Conservation (phyloP, 2,113 vertebrate genomes). For the Prolemur simus region DNA sequence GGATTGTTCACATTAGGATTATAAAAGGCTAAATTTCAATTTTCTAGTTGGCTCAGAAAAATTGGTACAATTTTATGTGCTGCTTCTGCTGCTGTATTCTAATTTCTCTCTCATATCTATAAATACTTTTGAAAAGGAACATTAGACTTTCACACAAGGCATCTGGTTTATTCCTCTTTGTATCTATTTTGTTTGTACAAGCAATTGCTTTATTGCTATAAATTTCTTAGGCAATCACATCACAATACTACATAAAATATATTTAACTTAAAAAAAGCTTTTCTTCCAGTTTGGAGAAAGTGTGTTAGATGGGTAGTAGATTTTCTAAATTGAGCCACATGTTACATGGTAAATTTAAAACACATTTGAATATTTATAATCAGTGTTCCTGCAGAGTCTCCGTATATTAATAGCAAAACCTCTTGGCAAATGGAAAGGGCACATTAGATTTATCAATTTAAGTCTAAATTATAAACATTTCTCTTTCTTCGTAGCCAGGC, state of each 20-base stretch:
- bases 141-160: conserved; percentile 19
- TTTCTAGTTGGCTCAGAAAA: conserved; percentile 15
- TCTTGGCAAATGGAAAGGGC: neutral
- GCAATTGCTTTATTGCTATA: neutral
- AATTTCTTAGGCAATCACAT: conserved; percentile 45
- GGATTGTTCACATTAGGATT: neutral
- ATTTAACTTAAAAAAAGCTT: conserved; percentile 41
- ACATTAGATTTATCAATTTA: neutral
- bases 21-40: neutral
- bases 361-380: conserved; percentile 20
- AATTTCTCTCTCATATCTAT: conserved; percentile 31
- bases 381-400: neutral
- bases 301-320: neutral
- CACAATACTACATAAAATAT: neutral
- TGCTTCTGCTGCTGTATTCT: neutral
- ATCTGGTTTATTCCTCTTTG: neutral
- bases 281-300: conserved; percentile 22
- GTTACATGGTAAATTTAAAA: conserved; percentile 1
- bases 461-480: conserved; percentile 4
- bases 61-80: neutral
- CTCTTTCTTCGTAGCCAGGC: neutral
- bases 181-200: conserved; percentile 10
- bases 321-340: neutral
- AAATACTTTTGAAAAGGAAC: conserved; percentile 29
- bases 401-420: neutral